Base-by-base conservation (phyloP, 2,113 vertebrate genomes). In the Numida meleagris region DNA sequence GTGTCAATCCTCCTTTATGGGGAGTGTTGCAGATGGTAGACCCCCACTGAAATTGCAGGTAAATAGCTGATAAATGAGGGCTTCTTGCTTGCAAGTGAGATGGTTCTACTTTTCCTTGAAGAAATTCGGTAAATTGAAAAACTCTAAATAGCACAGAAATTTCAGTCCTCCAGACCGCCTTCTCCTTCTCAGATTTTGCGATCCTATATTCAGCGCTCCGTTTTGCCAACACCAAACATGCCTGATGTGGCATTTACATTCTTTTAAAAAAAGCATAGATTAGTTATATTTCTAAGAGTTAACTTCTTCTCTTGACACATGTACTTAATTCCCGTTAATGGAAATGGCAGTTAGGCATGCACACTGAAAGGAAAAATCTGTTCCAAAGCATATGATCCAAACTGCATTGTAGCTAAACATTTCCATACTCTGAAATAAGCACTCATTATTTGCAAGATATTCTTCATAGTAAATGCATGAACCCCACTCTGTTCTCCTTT, bases 271-370 rank as follows among this genome's bases (percentile, higher is more conserved):
- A 95, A 77, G 81, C 94, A 17, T 82, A 86, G 89, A 94, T 96
- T 95, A 90, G 88, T 90, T 96, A 90, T 91, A 86, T 97, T 96
- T 94, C 89, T 61, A 95, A 97, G 94, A 97, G 95, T 96, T 96
- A 95, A 95, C 93, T 96, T 96, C 88, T 95, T 82, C 90, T 93
- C 94, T 95, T 96, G 96, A 97, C 96, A 97, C 94, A 93, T 75
- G 86, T 96, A 96, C 93, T 97, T 94, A 97, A 96, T 97, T 95
- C 94, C 94, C 91, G 94, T 96, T 97, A 96, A 96, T 96, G 96
- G 96, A 96, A 96, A 97, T 95, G 96, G 92, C 92, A 97, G 96
- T 84, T 96, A 95, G 89, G 93, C 93, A 86, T 95, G 94, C 83
- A 95, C 77, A 81, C 72, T 93, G 90, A 89, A 94, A 93, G 95